These are phyloP conservation scores for Pyrochroa serraticornis DNA, from an alignment of 2,888 invertebrate species.

Conservation along the genomic window DNA sequence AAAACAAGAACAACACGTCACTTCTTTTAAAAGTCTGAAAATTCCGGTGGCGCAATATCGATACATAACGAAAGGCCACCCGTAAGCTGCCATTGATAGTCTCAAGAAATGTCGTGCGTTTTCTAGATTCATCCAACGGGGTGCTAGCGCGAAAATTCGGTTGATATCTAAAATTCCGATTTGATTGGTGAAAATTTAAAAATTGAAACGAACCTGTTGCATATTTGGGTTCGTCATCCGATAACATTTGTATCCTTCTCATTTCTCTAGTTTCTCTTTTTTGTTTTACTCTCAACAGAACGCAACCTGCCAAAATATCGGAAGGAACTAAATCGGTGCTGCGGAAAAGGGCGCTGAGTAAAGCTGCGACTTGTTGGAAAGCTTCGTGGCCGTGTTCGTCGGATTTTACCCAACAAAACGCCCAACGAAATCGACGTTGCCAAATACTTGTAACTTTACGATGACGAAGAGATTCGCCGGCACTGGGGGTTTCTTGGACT, in stretches of 20 bases:
- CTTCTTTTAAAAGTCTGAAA: constrained; percentile 71
- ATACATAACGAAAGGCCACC: constrained; percentile 87
- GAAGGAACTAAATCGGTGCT: constrained; percentile 87
- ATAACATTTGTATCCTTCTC: constrained; percentile 67
- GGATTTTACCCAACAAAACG: constrained; percentile 72
- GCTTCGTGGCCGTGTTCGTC: constrained; percentile 80
- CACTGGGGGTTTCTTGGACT: constrained; percentile 65
- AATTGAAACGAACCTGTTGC: constrained; percentile 61
- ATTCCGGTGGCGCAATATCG: constrained; percentile 76
- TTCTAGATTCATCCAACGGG: constrained; percentile 82
- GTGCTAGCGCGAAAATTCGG: constrained; percentile 68
- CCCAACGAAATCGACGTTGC: constrained; percentile 76
- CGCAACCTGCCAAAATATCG: constrained; percentile 85
- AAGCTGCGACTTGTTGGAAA: constrained; percentile 78
- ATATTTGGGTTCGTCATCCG: constrained; percentile 71
- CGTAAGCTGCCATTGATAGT: constrained; percentile 83
- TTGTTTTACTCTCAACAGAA: constrained; percentile 79
- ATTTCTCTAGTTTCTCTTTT: constrained; percentile 76
- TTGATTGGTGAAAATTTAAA: constrained; percentile 7
- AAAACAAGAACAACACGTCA: constrained; percentile 75
- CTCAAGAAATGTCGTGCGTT: constrained; percentile 78
- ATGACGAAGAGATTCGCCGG: constrained; percentile 69
- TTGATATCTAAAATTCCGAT: constrained; percentile 57
- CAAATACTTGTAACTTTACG: constrained; percentile 74
- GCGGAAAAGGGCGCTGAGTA: constrained; percentile 79